Evolutionary conservation across 2,113 vertebrate species (phyloP).

Genomic region (Chelonoidis abingdonii): DNA sequence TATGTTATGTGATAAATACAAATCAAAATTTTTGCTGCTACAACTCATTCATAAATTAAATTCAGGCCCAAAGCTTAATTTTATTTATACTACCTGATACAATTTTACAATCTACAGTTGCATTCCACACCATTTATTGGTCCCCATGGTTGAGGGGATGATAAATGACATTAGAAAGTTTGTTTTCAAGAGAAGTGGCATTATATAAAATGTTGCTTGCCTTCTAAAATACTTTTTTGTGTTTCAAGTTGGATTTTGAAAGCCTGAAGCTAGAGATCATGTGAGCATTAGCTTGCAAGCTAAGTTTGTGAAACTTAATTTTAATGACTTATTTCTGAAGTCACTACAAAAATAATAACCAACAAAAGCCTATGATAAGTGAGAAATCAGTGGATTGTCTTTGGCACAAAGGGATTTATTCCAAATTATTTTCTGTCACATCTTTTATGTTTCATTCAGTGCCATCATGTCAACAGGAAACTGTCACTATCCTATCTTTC

Average conservation of each 20-base stretch:
- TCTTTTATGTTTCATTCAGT: not conserved
- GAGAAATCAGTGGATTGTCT: not conserved
- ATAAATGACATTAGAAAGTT: not conserved
- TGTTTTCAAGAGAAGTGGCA: not conserved
- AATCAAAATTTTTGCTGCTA: not conserved
- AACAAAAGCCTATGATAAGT: not conserved
- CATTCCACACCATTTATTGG: not conserved
- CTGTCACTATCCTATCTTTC: not conserved
- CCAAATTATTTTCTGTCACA: conserved; percentile 7
- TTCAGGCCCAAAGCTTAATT: not conserved
- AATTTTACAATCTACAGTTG: not conserved
- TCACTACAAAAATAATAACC: not conserved
- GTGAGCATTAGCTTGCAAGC: not conserved
- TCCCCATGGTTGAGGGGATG: not conserved
- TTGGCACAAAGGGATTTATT: not conserved
- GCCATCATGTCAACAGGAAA: not conserved
- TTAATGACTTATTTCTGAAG: not conserved
- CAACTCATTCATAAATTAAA: not conserved
- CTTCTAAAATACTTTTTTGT: conserved; percentile 7
- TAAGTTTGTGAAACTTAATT: not conserved
- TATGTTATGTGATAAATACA: not conserved
- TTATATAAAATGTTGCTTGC: not conserved
- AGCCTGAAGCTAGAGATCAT: not conserved
- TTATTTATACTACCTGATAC: not conserved
- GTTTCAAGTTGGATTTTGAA: conserved; percentile 1